Percentiles rank a stretch among this genome's conserved stretches.
Evolutionary conservation across 2,888 invertebrate genomes (phyloP).

Genomic region (Neoitamus cyanurus): DNA sequence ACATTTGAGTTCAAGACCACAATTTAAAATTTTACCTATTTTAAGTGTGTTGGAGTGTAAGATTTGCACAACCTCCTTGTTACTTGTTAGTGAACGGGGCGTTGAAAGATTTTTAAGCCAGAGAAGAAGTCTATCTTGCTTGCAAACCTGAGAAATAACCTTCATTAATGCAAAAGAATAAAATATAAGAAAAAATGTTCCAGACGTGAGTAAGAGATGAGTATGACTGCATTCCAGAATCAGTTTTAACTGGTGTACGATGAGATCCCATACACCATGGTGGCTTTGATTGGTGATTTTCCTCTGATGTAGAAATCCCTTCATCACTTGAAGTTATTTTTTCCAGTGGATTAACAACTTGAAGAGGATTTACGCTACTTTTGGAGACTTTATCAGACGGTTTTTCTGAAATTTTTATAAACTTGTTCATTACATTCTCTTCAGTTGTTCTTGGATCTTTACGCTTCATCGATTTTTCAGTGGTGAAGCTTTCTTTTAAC

Average conservation of each 20-base stretch:
- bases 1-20: background rate
- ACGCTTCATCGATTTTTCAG: background rate
- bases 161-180: background rate
- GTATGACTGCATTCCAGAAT: background rate
- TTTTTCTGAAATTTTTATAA: background rate
- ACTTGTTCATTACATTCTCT: background rate
- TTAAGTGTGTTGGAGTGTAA: background rate
- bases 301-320: background rate
- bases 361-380: background rate
- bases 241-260: background rate
- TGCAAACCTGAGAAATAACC: background rate
- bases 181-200: background rate
- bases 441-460: background rate
- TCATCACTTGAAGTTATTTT: constrained; percentile 18
- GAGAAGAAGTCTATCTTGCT: background rate
- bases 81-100: background rate
- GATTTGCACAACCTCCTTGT: background rate
- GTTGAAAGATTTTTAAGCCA: constrained; percentile 40
- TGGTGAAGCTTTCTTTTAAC: constrained; percentile 21
- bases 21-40: constrained; percentile 24
- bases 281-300: background rate
- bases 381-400: background rate
- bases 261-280: background rate
- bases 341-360: background rate
- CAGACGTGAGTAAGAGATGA: background rate